A percentile compares a stretch with the other conserved stretches of the same genome.
These are phyloP conservation scores for Dysmachus trigonus DNA, from an alignment of 2,888 invertebrate genomes.

Conservation along the genomic window DNA sequence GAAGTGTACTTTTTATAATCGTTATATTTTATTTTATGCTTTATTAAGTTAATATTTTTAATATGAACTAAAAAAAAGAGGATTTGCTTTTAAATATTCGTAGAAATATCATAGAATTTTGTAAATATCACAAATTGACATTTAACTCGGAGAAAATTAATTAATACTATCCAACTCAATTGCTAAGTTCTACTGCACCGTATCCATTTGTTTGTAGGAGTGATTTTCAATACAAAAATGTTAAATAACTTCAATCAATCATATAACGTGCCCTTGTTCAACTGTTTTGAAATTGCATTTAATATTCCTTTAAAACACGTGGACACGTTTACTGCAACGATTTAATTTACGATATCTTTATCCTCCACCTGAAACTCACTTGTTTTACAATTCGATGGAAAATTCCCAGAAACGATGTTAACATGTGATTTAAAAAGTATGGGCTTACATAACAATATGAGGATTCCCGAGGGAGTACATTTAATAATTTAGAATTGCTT, in stretches of 20 bases:
- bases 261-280: neutral
- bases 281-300: neutral
- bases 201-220: too few species aligned
- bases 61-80: too few species aligned
- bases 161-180: neutral
- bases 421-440: neutral
- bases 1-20: too few species aligned
- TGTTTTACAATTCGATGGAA: neutral
- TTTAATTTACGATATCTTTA: neutral
- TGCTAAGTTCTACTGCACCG: too few species aligned
- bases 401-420: neutral
- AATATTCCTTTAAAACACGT: neutral
- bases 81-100: too few species aligned
- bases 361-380: neutral
- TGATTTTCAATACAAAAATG: too few species aligned
- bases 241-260: neutral
- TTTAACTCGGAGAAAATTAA: too few species aligned
- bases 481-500: neutral
- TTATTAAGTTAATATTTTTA: too few species aligned
- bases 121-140: too few species aligned
- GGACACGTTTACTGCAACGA: constrained; percentile 5
- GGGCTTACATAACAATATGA: neutral
- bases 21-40: neutral
- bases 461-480: neutral
- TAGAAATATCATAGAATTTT: neutral